Evolutionary conservation across 2,113 vertebrate genomes (phyloP).

Genomic region (Cygnus atratus): DNA sequence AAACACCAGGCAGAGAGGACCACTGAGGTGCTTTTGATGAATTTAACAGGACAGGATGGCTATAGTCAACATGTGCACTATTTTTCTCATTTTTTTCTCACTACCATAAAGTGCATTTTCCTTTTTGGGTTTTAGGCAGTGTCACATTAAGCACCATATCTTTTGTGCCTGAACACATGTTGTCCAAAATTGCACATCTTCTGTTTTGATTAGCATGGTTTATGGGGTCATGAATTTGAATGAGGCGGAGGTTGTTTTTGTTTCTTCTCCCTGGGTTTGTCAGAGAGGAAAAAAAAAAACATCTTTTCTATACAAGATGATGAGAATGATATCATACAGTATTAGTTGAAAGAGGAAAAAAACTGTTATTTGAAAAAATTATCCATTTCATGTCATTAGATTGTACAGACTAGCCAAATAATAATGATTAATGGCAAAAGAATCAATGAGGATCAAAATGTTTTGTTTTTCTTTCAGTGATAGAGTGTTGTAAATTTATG

Average conservation of each 20-base stretch:
- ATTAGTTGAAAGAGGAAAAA: slow-evolving; percentile 37
- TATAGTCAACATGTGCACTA: neutral
- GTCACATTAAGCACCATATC: neutral
- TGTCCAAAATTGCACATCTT: neutral
- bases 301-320: neutral
- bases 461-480: slow-evolving; percentile 76
- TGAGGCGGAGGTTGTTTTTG: neutral
- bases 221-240: neutral
- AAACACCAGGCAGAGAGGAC: neutral
- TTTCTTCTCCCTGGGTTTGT: slow-evolving; percentile 33
- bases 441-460: slow-evolving; percentile 70
- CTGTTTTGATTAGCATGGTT: neutral
- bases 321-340: neutral
- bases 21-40: neutral
- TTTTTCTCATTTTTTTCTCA: neutral
- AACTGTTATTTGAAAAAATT: slow-evolving; percentile 22
- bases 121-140: neutral
- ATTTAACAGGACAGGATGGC: neutral
- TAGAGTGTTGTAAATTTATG: slow-evolving; percentile 70
- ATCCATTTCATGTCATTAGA: slow-evolving; percentile 39
- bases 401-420: slow-evolving; percentile 27
- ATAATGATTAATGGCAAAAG: slow-evolving; percentile 68
- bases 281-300: neutral
- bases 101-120: neutral
- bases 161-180: neutral